Conservation (phyloP, 2,888 invertebrate species). For the Heliconius erato region DNA sequence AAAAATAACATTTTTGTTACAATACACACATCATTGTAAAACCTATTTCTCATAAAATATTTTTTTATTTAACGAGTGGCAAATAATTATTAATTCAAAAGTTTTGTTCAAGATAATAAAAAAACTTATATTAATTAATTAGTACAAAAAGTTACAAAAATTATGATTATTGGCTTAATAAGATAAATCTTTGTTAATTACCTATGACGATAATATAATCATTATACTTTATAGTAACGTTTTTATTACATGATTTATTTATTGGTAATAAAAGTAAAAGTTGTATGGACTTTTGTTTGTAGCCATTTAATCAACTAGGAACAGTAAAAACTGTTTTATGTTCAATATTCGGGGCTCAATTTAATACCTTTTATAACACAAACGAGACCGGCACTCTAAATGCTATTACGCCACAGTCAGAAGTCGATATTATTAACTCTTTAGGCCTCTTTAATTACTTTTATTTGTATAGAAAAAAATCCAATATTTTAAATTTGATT, state of each 20-base stretch:
- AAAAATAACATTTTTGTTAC: too few relatives aligned
- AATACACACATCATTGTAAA: too few relatives aligned
- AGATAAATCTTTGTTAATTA: neutral
- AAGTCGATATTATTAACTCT: conserved; percentile 13
- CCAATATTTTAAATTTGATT: neutral
- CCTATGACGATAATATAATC: neutral
- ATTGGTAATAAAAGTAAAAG: neutral
- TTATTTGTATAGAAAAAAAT: neutral
- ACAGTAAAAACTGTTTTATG: conserved; percentile 25
- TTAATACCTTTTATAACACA: conserved; percentile 12
- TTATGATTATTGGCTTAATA: neutral
- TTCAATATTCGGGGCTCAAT: conserved; percentile 9
- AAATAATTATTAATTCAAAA: neutral
- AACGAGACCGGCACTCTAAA: conserved; percentile 32
- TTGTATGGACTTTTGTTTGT: neutral
- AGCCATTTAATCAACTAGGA: conserved; percentile 17
- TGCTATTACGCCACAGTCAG: conserved; percentile 14
- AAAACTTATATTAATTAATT: neutral
- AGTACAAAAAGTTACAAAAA: neutral
- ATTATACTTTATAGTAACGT: neutral
- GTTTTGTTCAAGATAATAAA: neutral
- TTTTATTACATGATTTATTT: neutral
- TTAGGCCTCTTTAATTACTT: conserved; percentile 7
- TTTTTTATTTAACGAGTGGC: neutral
- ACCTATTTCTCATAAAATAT: neutral